Evolutionary conservation across 1,140 invertebrate species (phyloP).

Genomic region (Pygmarrhopalites habei): DNA sequence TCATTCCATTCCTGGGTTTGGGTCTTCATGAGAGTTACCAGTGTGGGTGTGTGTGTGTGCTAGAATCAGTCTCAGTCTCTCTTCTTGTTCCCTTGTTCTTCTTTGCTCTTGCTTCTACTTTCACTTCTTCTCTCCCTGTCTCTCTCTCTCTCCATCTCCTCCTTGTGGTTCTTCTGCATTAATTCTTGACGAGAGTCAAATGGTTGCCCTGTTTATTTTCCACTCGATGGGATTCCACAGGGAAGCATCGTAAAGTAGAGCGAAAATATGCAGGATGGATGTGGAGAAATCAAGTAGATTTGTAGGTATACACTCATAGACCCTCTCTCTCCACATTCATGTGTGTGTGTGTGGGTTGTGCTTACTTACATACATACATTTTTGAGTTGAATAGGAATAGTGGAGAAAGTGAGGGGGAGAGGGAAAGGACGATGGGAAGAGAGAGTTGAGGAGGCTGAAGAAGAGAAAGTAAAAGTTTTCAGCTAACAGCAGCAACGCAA

Average conservation of each 20-base stretch:
- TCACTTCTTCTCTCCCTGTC: background rate
- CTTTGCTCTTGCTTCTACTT: background rate
- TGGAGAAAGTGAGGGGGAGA: no score
- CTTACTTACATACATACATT: no score
- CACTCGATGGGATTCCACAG: slow-evolving; percentile 2
- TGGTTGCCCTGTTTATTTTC: background rate
- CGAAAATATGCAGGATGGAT: slow-evolving; percentile 3
- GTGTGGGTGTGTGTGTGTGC: no score
- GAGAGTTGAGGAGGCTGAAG: background rate
- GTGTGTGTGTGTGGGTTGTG: no score
- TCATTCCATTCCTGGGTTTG: no score
- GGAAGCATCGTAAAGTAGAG: background rate
- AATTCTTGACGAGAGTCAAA: slow-evolving; percentile 1
- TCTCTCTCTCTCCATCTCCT: background rate
- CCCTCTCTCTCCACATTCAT: no score
- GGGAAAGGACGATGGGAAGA: slow-evolving; percentile 10
- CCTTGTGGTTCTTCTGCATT: background rate
- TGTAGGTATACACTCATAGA: no score
- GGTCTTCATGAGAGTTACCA: no score
- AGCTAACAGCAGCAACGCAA: background rate
- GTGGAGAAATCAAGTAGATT: no score
- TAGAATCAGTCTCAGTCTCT: no score
- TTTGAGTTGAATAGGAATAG: no score
- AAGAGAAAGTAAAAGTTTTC: slow-evolving; percentile 2
- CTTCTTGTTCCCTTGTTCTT: background rate